Conservation (phyloP, 2,797 vertebrate genomes). For the Acanthurus lineatus region DNA sequence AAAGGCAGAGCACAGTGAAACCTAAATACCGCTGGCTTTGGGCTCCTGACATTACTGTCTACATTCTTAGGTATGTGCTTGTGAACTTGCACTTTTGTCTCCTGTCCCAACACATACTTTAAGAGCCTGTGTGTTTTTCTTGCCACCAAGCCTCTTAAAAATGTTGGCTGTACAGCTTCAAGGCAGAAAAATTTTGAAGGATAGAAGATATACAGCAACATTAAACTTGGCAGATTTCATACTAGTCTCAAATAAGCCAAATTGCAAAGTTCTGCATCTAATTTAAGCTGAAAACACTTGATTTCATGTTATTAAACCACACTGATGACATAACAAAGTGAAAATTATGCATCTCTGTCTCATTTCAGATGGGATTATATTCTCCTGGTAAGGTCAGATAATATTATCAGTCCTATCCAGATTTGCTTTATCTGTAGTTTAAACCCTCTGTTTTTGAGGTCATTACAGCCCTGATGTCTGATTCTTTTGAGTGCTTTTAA, state of each 20-base stretch:
- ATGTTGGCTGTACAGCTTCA: background rate
- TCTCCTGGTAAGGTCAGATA: background rate
- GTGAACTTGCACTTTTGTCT: background rate
- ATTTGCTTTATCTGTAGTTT: conserved; percentile 11
- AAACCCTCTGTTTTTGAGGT: background rate
- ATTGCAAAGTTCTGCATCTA: background rate
- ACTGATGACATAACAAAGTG: background rate
- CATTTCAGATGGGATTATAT: conserved; percentile 6
- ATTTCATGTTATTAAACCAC: background rate
- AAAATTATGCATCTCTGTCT: background rate
- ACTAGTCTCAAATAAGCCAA: background rate
- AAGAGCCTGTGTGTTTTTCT: background rate
- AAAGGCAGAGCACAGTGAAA: background rate
- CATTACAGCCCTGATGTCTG: too few relatives aligned
- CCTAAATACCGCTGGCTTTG: conserved; percentile 5
- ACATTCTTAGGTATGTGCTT: background rate
- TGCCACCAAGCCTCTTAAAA: background rate
- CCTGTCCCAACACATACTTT: background rate
- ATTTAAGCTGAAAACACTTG: background rate
- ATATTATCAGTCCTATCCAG: conserved; percentile 17
- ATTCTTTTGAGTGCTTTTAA: too few relatives aligned
- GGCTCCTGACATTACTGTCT: background rate
- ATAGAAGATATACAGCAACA: background rate
- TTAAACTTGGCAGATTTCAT: background rate
- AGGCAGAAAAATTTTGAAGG: background rate